These are phyloP conservation scores for Corythaeola cristata DNA, from an alignment of 2,113 vertebrate species.

Conservation along the genomic window DNA sequence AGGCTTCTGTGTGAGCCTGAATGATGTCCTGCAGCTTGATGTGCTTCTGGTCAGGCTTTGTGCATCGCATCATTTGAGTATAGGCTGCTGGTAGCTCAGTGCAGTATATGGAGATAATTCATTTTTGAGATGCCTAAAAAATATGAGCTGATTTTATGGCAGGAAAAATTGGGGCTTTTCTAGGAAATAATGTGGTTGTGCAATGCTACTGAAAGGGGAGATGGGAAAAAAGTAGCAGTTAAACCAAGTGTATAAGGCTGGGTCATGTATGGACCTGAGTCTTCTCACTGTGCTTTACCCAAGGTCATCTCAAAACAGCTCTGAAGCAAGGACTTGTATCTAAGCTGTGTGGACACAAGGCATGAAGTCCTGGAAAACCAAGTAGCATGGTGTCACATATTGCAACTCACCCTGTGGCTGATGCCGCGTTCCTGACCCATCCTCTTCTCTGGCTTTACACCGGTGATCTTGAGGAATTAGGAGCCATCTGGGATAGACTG, in stretches of 20 bases:
- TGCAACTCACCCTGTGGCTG: not conserved
- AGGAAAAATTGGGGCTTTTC: not conserved
- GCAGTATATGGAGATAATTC: not conserved
- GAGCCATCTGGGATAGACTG: not conserved
- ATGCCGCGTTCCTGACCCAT: not conserved
- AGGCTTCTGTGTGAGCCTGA: not conserved
- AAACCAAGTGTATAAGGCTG: not conserved
- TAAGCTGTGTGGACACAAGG: not conserved
- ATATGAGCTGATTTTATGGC: not conserved
- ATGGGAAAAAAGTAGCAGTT: not conserved
- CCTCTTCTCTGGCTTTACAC: rapidly evolving
- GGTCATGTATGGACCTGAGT: not conserved
- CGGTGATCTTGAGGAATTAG: not conserved
- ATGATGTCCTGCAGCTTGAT: not conserved
- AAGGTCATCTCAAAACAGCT: not conserved
- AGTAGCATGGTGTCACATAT: not conserved
- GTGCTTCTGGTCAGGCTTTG: not conserved
- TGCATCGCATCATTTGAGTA: not conserved
- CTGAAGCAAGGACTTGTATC: not conserved
- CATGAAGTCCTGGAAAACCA: not conserved
- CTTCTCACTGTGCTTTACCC: not conserved
- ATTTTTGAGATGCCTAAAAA: not conserved
- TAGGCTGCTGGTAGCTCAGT: not conserved
- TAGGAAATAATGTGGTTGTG: not conserved
- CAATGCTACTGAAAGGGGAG: not conserved